Evolutionary conservation across 2,113 vertebrate species (phyloP).

Genomic region (Thalassarche chlororhynchos): DNA sequence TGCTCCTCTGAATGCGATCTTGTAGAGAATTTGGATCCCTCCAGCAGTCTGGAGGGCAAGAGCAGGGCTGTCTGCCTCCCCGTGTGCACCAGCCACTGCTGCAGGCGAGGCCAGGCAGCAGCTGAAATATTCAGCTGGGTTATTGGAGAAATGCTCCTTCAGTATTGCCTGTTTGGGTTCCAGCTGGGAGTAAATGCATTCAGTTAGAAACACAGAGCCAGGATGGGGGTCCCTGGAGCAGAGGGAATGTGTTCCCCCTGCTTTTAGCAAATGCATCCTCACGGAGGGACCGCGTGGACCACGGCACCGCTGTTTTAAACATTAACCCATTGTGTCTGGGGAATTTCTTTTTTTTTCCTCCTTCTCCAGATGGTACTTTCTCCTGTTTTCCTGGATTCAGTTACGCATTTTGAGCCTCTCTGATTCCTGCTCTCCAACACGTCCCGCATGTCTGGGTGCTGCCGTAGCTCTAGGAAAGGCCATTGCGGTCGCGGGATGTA

Average conservation of each 20-base stretch:
- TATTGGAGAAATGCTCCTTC: neutral
- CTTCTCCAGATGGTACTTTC: neutral
- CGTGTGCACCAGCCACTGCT: neutral
- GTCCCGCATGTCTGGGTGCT: neutral
- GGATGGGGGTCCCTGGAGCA: neutral
- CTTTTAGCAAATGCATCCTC: neutral
- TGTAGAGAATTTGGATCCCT: neutral
- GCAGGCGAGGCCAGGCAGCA: neutral
- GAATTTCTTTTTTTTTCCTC: too few species aligned
- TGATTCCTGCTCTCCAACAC: neutral
- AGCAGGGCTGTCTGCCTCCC: neutral
- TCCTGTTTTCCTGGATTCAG: neutral
- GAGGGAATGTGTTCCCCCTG: neutral
- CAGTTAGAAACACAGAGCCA: accelerated
- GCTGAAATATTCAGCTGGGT: neutral
- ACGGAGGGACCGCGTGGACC: accelerated
- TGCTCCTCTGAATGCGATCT: neutral
- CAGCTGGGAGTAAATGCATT: neutral
- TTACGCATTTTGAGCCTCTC: neutral
- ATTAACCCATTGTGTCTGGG: neutral
- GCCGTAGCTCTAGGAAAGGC: neutral
- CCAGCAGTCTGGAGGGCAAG: neutral
- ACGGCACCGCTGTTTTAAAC: neutral
- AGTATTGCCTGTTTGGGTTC: neutral
- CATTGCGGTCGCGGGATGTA: accelerated